A percentile compares a stretch with the other conserved stretches of the same genome.
These are phyloP conservation scores for Datnioides undecimradiatus DNA, from an alignment of 2,113 vertebrate species.

Conservation along the genomic window DNA sequence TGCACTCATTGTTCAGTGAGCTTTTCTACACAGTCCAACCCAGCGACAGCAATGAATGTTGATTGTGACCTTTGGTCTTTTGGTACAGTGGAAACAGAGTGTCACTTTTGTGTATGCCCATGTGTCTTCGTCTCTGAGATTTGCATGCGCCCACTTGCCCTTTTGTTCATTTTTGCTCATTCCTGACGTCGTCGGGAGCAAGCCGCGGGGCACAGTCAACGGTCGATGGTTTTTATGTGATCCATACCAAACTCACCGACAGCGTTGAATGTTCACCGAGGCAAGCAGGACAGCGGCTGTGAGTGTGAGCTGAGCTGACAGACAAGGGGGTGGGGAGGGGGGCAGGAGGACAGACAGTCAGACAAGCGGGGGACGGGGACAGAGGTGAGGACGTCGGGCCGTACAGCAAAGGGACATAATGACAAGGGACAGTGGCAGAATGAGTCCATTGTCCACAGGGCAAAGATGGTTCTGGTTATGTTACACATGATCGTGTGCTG, in stretches of 20 bases:
- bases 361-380: slow-evolving; percentile 19
- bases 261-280: slow-evolving; percentile 97
- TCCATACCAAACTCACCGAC: slow-evolving; percentile 98
- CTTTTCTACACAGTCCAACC: slow-evolving; percentile 97
- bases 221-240: slow-evolving; percentile 97
- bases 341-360: slow-evolving; percentile 9
- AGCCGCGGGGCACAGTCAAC: slow-evolving; percentile 98
- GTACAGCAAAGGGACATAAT: slow-evolving; percentile 46
- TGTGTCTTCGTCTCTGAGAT: slow-evolving; percentile 20
- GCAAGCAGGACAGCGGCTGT: slow-evolving; percentile 73
- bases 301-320: slow-evolving; percentile 60
- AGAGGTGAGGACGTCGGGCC: slow-evolving; percentile 33
- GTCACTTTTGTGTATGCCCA: slow-evolving; percentile 47
- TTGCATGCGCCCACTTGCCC: slow-evolving; percentile 59
- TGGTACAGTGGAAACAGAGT: slow-evolving; percentile 70
- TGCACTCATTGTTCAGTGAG: slow-evolving; percentile 99
- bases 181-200: slow-evolving; percentile 65
- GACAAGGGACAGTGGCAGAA: slow-evolving; percentile 63
- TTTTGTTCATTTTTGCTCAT: slow-evolving; percentile 47
- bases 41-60: slow-evolving; percentile 99
- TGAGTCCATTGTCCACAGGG: slow-evolving; percentile 43
- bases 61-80: slow-evolving; percentile 95
- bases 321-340: slow-evolving; percentile 22
- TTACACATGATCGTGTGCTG: slow-evolving; percentile 4
- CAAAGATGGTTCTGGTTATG: slow-evolving; percentile 35